A percentile compares a stretch with the other conserved stretches of the same genome.
These are phyloP conservation scores for Chrysogorgia sp. DNA, from an alignment of 92 coral and sea anemone species.

Conservation along the genomic window DNA sequence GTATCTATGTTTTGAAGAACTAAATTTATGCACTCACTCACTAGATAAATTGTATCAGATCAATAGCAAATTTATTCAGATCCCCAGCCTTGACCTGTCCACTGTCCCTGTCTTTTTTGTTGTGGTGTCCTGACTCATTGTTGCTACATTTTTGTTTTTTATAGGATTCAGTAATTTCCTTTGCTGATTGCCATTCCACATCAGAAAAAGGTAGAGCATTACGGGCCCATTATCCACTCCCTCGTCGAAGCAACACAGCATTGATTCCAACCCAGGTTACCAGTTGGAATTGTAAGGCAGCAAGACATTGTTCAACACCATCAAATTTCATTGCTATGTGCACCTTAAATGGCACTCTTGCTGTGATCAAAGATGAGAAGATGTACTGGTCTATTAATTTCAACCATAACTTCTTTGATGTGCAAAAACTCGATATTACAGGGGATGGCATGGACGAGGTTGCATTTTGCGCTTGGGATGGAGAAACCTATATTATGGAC, in stretches of 20 bases:
- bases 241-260: slow-evolving; percentile 22
- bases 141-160: not conserved
- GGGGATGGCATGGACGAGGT: slow-evolving; percentile 83
- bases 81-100: too few species aligned
- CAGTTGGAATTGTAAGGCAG: not conserved
- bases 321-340: slow-evolving; percentile 69
- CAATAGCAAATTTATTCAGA: too few species aligned
- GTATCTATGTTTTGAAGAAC: too few species aligned
- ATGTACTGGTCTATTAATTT: slow-evolving; percentile 76
- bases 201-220: slow-evolving; percentile 61
- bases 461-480: slow-evolving; percentile 82
- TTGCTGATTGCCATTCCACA: slow-evolving; percentile 63
- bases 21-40: too few species aligned
- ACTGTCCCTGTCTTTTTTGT: too few species aligned
- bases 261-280: slow-evolving; percentile 1
- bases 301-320: slow-evolving; percentile 1
- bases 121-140: not conserved
- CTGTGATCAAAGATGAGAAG: slow-evolving; percentile 67
- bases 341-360: slow-evolving; percentile 75
- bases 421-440: slow-evolving; percentile 85
- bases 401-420: slow-evolving; percentile 74
- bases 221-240: slow-evolving; percentile 36
- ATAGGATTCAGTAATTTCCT: slow-evolving; percentile 19
- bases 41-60: too few species aligned
- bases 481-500: slow-evolving; percentile 81